Evolutionary conservation across 1,140 invertebrate genomes (phyloP), one percentile per base, ranked within the genome.

Genomic region (Brachionus sp.): DNA sequence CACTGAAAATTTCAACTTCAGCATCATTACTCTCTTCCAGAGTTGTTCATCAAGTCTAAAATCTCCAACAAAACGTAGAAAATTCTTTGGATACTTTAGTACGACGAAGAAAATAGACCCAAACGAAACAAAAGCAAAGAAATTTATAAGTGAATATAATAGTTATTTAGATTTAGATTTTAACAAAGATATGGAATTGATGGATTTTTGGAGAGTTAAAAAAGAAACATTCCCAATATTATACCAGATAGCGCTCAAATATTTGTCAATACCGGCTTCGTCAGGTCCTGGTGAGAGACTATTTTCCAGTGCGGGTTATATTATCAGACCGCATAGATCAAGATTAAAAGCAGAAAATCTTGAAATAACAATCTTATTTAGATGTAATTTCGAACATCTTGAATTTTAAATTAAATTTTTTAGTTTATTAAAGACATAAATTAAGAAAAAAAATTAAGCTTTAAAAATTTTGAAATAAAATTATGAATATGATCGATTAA

Each of bases 81-180:
- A n/a, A n/a, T n/a, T n/a, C n/a, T n/a, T n/a, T n/a, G n/a, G n/a
- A n/a, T n/a, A n/a, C n/a, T n/a, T n/a, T n/a, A n/a, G n/a, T n/a
- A n/a, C n/a, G n/a, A n/a, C n/a, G 53, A 62, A 1, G 53, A 62
- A 62, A 62, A 62, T 23, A 23, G 53, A 62, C 53, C 53, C 13
- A 10, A 62, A 19, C 53, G 53, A 62, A 62, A 62, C 53, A 62
- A 62, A 62, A 62, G 53, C 3, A 62, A 62, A 62, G 53, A 62
- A 62, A 46, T 62, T 23, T 62, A 62, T 62, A 23, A 62, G 53
- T 62, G 53, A 62, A 62, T 62, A 62, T 62, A 62, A 19, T 62
- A 62, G 53, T 62, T 62, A 62, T 62, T 62, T 23, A 25, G 53
- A 62, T 62, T 16, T 62, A 62, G 53, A 62, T 19, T 62, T 62